Conservation (phyloP, 2,797 vertebrate species). For the Helarctos malayanus region DNA sequence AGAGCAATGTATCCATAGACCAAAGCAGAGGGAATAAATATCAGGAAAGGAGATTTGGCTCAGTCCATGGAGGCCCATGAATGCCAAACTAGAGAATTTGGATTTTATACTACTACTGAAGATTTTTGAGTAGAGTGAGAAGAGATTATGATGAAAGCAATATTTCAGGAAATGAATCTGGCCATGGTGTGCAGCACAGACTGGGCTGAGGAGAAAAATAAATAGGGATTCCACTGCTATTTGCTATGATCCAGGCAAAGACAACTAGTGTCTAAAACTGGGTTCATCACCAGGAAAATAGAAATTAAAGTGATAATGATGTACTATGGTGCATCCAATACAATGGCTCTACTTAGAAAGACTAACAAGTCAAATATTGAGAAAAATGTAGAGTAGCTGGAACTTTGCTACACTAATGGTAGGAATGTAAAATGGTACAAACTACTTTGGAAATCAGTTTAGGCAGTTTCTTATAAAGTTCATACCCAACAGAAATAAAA, state of each 20-base stretch:
- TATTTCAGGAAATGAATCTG: not conserved
- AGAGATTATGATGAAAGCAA: not conserved
- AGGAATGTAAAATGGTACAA: not conserved
- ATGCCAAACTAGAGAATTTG: not conserved
- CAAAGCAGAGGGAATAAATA: not conserved
- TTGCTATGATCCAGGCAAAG: slow-evolving; percentile 1
- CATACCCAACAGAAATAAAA: not conserved
- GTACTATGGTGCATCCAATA: not conserved
- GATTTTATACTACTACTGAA: not conserved
- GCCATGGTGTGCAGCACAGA: not conserved
- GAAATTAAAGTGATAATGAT: slow-evolving; percentile 5
- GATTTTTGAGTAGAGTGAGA: not conserved
- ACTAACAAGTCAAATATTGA: not conserved
- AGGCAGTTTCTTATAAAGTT: not conserved
- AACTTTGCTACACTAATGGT: not conserved
- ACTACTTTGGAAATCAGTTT: slow-evolving; percentile 3
- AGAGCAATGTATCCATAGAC: not conserved
- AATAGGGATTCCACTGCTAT: not conserved
- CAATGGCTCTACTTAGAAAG: slow-evolving; percentile 17
- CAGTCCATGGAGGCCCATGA: not conserved
- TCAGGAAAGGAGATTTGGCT: not conserved
- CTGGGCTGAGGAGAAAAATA: not conserved
- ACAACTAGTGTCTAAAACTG: not conserved
- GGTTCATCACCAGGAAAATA: not conserved
- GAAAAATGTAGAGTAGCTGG: not conserved